phyloP scores from a whole-genome alignment of 1,140 invertebrate genomes.

The Psilanteris sp. region DNA sequence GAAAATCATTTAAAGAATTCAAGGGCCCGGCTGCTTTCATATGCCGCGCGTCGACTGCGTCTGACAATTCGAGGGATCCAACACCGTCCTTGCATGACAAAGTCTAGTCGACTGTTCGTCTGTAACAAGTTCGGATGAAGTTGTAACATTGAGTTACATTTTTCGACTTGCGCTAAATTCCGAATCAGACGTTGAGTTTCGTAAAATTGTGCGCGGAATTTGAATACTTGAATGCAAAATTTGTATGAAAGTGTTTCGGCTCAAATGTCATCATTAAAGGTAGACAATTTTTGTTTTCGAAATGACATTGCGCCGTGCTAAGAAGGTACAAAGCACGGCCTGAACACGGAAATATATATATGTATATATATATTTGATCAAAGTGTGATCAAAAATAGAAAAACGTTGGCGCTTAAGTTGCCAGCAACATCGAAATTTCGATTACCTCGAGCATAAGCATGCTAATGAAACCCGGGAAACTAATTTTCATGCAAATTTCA shows the following conservation, averaged over 20 bases:
- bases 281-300: too few species aligned
- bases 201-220: not conserved
- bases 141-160: slow-evolving; percentile 16
- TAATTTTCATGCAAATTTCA: slow-evolving; percentile 30
- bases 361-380: too few species aligned
- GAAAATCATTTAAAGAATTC: slow-evolving; percentile 34
- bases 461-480: slow-evolving; percentile 20
- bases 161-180: slow-evolving; percentile 11
- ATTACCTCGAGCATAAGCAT: slow-evolving; percentile 28
- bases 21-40: slow-evolving; percentile 7
- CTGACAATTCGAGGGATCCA: slow-evolving; percentile 15
- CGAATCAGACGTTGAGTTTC: not conserved
- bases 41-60: slow-evolving; percentile 12
- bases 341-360: too few species aligned
- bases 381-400: too few species aligned
- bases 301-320: too few species aligned
- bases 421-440: slow-evolving; percentile 28
- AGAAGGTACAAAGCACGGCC: too few species aligned
- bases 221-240: too few species aligned
- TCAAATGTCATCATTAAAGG: too few species aligned
- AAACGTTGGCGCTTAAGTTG: too few species aligned
- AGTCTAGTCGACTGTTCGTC: slow-evolving; percentile 8
- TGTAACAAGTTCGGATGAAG: slow-evolving; percentile 17
- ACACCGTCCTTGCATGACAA: not conserved
- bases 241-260: too few species aligned